These are phyloP conservation scores for Callyntrura sp. DNA, from an alignment of 2,888 invertebrate species.

Conservation along the genomic window DNA sequence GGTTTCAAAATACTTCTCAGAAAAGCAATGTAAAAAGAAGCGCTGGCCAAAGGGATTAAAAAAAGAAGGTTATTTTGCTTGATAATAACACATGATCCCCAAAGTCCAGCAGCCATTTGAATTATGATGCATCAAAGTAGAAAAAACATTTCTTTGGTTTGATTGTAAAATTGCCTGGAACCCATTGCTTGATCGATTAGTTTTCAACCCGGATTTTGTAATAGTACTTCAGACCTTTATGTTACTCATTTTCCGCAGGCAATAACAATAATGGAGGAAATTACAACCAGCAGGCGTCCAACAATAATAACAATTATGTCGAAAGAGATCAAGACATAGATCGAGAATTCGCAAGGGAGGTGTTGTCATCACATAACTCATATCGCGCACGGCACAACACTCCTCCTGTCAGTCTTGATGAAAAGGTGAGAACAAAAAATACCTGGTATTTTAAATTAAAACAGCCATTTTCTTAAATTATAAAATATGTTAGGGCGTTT, in stretches of 20 bases:
- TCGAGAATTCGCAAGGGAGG: constrained; percentile 52
- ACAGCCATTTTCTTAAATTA: no score
- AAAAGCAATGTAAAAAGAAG: no score
- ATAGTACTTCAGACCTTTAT: not conserved
- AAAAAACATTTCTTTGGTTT: no score
- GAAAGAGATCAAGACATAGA: not conserved
- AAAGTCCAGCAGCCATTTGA: no score
- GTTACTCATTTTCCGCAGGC: not conserved
- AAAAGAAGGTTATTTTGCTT: no score
- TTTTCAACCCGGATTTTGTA: not conserved
- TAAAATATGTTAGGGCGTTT: no score
- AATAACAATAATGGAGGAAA: not conserved
- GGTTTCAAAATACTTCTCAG: no score
- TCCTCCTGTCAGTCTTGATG: constrained; percentile 69
- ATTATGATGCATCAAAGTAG: no score
- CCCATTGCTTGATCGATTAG: not conserved
- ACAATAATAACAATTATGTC: not conserved
- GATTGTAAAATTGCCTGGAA: not conserved
- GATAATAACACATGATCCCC: no score
- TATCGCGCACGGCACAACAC: constrained; percentile 74
- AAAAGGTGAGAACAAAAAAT: constrained; percentile 60
- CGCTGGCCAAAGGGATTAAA: no score
- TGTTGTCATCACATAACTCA: constrained; percentile 67
- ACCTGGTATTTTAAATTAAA: no score
- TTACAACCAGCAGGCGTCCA: not conserved